Conservation (phyloP, 2,797 vertebrate species). For the Xenentodon cancila region DNA sequence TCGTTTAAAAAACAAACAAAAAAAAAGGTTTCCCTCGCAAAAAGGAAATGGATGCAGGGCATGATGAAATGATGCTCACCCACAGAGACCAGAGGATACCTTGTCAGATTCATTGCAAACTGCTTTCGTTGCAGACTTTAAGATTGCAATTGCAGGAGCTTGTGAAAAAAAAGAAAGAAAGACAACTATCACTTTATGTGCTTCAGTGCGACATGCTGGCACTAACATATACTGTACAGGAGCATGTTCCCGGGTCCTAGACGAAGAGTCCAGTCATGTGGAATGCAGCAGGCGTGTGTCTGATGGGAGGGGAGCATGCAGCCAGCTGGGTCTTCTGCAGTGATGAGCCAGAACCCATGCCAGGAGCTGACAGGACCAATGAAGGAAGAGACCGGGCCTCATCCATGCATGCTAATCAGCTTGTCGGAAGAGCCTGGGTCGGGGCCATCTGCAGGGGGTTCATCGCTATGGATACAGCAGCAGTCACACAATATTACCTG, state of each 20-base stretch:
- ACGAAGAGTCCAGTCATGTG: constrained; percentile 69
- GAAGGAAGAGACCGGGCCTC: constrained; percentile 52
- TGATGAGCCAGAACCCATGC: constrained; percentile 56
- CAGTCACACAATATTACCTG: constrained; percentile 69
- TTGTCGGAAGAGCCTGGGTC: constrained; percentile 42
- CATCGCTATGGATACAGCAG: constrained; percentile 66
- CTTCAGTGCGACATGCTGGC: constrained; percentile 29
- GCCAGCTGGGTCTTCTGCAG: constrained; percentile 73
- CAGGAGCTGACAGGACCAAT: constrained; percentile 72
- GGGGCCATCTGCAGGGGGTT: constrained; percentile 63
- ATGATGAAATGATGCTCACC: constrained; percentile 24
- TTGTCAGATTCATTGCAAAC: constrained; percentile 7
- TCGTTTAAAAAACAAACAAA: too few relatives aligned
- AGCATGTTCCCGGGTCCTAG: constrained; percentile 38
- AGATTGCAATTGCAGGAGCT: constrained; percentile 2
- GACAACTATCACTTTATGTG: constrained; percentile 10
- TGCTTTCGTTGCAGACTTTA: constrained; percentile 15
- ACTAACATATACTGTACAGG: constrained; percentile 18
- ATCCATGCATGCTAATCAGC: constrained; percentile 69
- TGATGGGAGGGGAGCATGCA: constrained; percentile 52
- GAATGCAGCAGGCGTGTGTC: constrained; percentile 65
- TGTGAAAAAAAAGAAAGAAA: not conserved
- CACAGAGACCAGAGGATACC: constrained; percentile 15
- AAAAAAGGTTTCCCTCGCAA: too few relatives aligned
- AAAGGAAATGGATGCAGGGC: constrained; percentile 11